phyloP scores from a whole-genome alignment of 2,888 invertebrate species.

The Ennomos fuscantarius region DNA sequence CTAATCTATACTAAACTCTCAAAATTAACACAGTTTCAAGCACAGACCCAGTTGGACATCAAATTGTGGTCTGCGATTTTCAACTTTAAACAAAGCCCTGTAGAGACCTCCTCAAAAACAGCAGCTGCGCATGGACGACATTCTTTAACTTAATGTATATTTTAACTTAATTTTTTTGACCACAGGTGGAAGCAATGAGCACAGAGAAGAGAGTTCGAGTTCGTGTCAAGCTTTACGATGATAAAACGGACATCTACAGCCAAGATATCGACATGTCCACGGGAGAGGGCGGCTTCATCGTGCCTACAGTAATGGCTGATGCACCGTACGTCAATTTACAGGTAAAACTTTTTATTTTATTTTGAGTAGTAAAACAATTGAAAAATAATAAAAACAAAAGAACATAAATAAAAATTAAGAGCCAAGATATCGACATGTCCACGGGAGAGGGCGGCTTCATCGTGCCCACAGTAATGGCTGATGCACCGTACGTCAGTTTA shows the following conservation, averaged over 20 bases:
- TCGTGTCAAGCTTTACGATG: constrained; percentile 88
- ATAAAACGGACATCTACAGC: constrained; percentile 88
- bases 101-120: too few species aligned
- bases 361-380: too few species aligned
- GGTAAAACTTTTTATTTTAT: constrained; percentile 65
- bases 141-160: not conserved
- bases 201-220: constrained; percentile 88
- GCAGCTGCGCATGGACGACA: too few species aligned
- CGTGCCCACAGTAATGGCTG: constrained; percentile 88
- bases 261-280: constrained; percentile 89
- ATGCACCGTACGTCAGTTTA: constrained; percentile 87
- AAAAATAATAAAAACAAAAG: too few species aligned
- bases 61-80: too few species aligned
- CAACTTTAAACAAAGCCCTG: too few species aligned
- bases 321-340: constrained; percentile 87
- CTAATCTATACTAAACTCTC: too few species aligned
- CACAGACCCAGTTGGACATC: too few species aligned
- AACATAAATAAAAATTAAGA: constrained; percentile 42
- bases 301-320: constrained; percentile 88
- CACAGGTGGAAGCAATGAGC: constrained; percentile 88
- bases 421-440: constrained; percentile 89
- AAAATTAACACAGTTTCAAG: too few species aligned
- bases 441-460: constrained; percentile 88
- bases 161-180: constrained; percentile 21
- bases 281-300: constrained; percentile 88